Evolutionary conservation across 2,113 vertebrate species (phyloP), one percentile per base, ranked within the genome.

Genomic region (Heptranchias perlo): DNA sequence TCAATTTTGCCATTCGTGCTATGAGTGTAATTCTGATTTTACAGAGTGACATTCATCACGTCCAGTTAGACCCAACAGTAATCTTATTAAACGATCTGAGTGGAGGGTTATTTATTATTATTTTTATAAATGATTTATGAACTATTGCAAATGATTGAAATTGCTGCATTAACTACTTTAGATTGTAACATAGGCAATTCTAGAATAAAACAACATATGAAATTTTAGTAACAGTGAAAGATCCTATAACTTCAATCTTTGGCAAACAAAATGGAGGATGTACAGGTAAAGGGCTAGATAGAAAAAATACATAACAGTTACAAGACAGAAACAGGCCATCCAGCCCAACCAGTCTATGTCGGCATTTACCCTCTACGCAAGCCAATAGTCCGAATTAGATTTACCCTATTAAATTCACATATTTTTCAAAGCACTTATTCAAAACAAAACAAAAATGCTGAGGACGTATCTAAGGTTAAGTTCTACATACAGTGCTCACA

Each of bases 1-100:
- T 1, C n/a, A 52, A 61, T 58, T 4, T 61, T 91, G 28, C 52
- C 87, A 58, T n/a, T 58, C 11, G 18, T 4, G 25, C 25, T 23
- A 2, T 28, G 21, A 21, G 44, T 82, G 39, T 82, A 54, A 35
- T 91, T 91, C 28, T 61, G 28, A 14, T 91, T 91, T 54, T 28
- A 58, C 31, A 54, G 52, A 54, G 49, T 35, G 52, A 91, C 25
- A 91, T 16, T 6, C 52, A 91, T 91, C 31, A 16, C 5, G 0
- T 61, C 52, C 87, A 91, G 52, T 91, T 91, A n/a, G 87, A 91
- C 52, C 31, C 87, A 31, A 91, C 31, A 91, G 87, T 35, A 91
- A 61, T 91, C 28, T 58, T 91, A 35, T 54, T 91, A 91, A n/a
- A 52, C 3, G 87, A 58, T 58, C 49, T 89, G 49, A 89, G 49